Percentiles rank a stretch among this genome's conserved stretches.
These are phyloP conservation scores for Mareca strepera DNA, from an alignment of 2,797 vertebrate species.

Conservation along the genomic window DNA sequence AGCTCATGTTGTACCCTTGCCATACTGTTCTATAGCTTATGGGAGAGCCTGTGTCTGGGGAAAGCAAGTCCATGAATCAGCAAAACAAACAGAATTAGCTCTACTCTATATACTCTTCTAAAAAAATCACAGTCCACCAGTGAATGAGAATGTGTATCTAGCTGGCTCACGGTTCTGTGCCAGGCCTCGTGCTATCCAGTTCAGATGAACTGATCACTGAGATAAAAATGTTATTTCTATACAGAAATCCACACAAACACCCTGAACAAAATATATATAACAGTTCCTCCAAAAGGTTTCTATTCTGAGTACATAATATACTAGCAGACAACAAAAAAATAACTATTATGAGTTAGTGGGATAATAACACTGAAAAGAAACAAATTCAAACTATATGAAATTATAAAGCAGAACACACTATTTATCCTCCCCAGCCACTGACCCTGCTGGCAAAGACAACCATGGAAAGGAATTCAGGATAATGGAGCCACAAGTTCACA, in stretches of 20 bases:
- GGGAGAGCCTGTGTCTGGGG: not conserved
- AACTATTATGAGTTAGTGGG: not conserved
- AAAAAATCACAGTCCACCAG: not conserved
- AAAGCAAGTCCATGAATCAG: not conserved
- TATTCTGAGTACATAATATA: not conserved
- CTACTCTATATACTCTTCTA: not conserved
- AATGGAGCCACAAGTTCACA: not conserved
- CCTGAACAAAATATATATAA: not conserved
- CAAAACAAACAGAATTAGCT: not conserved
- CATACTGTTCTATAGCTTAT: not conserved
- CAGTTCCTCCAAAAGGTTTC: not conserved
- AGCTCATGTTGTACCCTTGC: not conserved
- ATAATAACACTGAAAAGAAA: not conserved
- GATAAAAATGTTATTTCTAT: not conserved
- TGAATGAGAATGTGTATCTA: not conserved
- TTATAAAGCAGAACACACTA: not conserved
- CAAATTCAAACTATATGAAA: not conserved
- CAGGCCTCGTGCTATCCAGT: not conserved
- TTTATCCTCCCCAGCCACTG: fast-evolving
- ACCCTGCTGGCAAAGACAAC: not conserved
- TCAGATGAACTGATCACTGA: not conserved
- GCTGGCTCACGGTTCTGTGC: not conserved
- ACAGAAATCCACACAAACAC: not conserved
- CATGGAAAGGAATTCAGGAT: not conserved
- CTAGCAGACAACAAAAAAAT: not conserved